A percentile compares a stretch with the other conserved stretches of the same genome.
Conservation (phyloP, 1,140 invertebrate genomes). For the Neodiprion fabricii region DNA sequence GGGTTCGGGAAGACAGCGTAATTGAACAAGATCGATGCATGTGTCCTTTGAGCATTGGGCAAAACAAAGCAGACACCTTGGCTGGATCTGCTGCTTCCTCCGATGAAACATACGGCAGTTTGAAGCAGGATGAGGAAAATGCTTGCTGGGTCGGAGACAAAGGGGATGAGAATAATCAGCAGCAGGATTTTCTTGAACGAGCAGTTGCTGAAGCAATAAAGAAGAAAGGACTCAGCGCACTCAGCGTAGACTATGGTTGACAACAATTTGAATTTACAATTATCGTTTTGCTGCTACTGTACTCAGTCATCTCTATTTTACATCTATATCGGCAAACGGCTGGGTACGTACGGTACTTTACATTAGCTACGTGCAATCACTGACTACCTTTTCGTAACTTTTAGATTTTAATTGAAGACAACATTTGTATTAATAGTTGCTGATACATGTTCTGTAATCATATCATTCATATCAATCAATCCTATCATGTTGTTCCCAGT, state of each 20-base stretch:
- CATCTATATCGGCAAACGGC: neutral
- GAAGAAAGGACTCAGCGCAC: constrained; percentile 71
- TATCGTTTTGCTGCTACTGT: neutral
- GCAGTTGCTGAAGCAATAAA: constrained; percentile 74
- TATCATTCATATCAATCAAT: neutral
- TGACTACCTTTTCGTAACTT: neutral
- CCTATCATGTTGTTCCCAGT: neutral
- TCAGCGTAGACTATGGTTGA: constrained; percentile 58
- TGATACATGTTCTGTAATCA: neutral
- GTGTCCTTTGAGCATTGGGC: constrained; percentile 18
- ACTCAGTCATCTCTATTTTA: neutral
- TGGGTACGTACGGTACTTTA: neutral
- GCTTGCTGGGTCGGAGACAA: constrained; percentile 42
- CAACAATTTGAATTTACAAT: neutral
- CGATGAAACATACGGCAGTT: constrained; percentile 3
- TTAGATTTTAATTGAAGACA: neutral
- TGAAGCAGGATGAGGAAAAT: constrained; percentile 26
- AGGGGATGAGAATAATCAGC: constrained; percentile 48
- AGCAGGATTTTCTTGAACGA: constrained; percentile 68
- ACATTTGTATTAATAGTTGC: neutral
- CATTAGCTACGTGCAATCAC: neutral
- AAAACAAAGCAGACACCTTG: constrained; percentile 9
- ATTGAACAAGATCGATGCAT: constrained; percentile 25
- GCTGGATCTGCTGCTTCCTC: constrained; percentile 30
- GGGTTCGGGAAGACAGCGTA: constrained; percentile 1